Conservation (phyloP, 30 jellyfish, hydroid and myxozoan species). For the Cassiopea andromeda region DNA sequence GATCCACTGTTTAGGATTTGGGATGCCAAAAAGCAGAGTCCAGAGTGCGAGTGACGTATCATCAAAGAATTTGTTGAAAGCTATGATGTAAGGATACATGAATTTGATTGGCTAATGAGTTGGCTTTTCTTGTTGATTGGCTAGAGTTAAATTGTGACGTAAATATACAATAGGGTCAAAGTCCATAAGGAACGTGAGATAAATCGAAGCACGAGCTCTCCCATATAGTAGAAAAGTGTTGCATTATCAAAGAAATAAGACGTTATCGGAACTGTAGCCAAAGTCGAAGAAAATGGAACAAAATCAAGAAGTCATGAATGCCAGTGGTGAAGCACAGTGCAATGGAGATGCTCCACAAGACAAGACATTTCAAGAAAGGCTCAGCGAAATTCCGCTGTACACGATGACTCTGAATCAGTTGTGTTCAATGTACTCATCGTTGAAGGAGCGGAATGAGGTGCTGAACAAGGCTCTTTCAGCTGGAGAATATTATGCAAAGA, state of each 20-base stretch:
- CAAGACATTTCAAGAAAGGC: conserved; percentile 91
- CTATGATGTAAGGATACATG: not conserved
- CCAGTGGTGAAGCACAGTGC: not conserved
- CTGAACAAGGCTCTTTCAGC: conserved; percentile 82
- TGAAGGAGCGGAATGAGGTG: conserved; percentile 84
- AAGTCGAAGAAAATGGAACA: conserved; percentile 29
- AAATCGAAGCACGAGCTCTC: not conserved
- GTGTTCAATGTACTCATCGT: conserved; percentile 69
- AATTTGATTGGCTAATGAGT: not conserved
- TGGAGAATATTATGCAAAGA: conserved; percentile 85
- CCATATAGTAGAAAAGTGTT: not conserved
- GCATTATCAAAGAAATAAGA: not conserved
- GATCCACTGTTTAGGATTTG: not conserved
- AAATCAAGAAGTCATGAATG: not conserved
- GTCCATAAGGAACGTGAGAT: not conserved
- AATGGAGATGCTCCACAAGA: conserved; percentile 55
- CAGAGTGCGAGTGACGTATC: not conserved
- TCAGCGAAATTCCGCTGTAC: conserved; percentile 87
- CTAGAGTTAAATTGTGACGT: not conserved
- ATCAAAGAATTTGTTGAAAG: not conserved
- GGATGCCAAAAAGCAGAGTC: not conserved
- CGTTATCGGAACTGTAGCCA: not conserved
- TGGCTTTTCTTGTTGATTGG: not conserved
- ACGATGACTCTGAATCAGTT: conserved; percentile 94
- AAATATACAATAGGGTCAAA: not conserved